phyloP scores from a whole-genome alignment of 2,113 vertebrate species.

The Diadophis punctatus region DNA sequence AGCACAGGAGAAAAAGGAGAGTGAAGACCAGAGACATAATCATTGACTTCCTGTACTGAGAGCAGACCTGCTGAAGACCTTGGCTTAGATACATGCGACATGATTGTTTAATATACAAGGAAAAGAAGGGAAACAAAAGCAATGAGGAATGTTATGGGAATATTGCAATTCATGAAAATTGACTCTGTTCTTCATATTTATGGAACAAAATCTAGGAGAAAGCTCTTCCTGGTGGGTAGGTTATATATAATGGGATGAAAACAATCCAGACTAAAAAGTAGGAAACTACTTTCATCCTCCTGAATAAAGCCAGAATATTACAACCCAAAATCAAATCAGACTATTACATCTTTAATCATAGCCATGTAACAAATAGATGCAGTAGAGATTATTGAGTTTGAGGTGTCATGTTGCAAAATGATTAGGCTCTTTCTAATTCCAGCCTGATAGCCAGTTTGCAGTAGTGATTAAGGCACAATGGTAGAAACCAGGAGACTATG shows the following conservation, averaged over 20 bases:
- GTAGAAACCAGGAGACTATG: not conserved
- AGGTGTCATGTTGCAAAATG: not conserved
- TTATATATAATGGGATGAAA: not conserved
- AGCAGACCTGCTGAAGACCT: not conserved
- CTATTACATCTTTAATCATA: not conserved
- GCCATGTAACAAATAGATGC: not conserved
- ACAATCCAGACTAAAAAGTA: not conserved
- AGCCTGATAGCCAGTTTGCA: not conserved
- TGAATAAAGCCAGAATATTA: not conserved
- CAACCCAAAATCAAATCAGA: not conserved
- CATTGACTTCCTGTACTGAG: not conserved
- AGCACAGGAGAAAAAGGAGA: not conserved
- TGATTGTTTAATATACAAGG: not conserved
- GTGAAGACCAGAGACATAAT: not conserved
- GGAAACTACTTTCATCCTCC: not conserved
- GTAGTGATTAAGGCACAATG: not conserved
- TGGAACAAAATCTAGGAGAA: not conserved
- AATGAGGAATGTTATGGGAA: not conserved
- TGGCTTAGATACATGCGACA: not conserved
- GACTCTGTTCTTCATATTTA: not conserved
- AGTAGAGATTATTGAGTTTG: not conserved
- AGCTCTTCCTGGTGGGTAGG: not conserved
- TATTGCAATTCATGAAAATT: not conserved
- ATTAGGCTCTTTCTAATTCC: not conserved
- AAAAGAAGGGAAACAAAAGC: not conserved